Evolutionary conservation across 2,888 invertebrate species (phyloP).

Genomic region (Pachymerium ferrugineum): DNA sequence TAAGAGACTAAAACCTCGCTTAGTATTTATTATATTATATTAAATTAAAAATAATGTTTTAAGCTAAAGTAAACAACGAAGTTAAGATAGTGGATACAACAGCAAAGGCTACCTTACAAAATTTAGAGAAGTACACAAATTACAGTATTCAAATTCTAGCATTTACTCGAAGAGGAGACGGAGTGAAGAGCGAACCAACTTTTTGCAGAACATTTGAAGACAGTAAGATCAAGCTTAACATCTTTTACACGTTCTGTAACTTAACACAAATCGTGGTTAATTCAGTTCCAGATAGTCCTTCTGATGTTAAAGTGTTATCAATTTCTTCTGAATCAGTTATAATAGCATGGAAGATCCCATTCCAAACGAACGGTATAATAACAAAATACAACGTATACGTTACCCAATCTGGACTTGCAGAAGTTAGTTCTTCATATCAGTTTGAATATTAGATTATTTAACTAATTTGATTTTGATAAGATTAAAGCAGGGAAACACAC

Average conservation of each 20-base stretch:
- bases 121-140: slow-evolving; percentile 32
- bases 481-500: background rate
- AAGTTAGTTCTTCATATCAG: background rate
- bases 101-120: slow-evolving; percentile 27
- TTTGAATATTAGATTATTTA: too few relatives aligned
- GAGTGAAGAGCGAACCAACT: slow-evolving; percentile 27
- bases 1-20: too few relatives aligned
- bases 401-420: background rate
- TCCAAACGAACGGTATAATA: slow-evolving; percentile 27
- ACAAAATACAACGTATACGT: slow-evolving; percentile 21
- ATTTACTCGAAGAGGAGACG: slow-evolving; percentile 30
- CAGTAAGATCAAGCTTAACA: background rate
- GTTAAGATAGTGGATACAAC: too few relatives aligned
- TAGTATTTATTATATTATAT: too few relatives aligned
- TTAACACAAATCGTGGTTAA: background rate
- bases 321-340: background rate
- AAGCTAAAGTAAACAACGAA: slow-evolving; percentile 38
- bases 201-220: slow-evolving; percentile 31
- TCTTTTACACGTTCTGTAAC: background rate
- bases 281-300: slow-evolving; percentile 30
- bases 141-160: slow-evolving; percentile 34
- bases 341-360: slow-evolving; percentile 30
- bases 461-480: background rate
- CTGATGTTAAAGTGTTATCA: slow-evolving; percentile 30
- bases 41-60: too few relatives aligned